phyloP scores from a whole-genome alignment of 2,888 invertebrate genomes.

The Chloroclystis v-ata region DNA sequence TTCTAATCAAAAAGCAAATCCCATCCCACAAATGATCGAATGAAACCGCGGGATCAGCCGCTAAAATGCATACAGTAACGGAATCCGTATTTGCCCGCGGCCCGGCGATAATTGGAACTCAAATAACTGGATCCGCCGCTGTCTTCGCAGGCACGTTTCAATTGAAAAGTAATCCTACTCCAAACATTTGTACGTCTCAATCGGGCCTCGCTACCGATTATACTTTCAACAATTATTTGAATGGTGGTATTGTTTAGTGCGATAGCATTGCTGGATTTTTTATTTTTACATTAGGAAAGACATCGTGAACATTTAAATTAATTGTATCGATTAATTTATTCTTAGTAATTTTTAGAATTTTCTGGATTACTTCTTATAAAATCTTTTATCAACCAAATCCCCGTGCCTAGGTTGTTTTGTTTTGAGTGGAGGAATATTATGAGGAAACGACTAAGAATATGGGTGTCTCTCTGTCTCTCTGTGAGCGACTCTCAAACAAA shows the following conservation, averaged over 20 bases:
- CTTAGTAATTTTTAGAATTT: too few species aligned
- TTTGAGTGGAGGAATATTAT: too few species aligned
- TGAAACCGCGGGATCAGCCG: conserved; percentile 31
- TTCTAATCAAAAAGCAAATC: too few species aligned
- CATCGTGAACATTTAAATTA: too few species aligned
- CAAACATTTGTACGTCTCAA: conserved; percentile 75
- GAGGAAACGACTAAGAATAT: too few species aligned
- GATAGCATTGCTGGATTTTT: conserved; percentile 2
- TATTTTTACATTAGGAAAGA: too few species aligned
- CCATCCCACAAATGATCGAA: conserved; percentile 20
- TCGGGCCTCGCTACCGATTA: conserved; percentile 44
- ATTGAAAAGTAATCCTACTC: conserved; percentile 71
- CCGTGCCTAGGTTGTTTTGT: too few species aligned
- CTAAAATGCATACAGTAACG: conserved; percentile 67
- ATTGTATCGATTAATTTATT: too few species aligned
- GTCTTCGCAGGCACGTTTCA: conserved; percentile 75
- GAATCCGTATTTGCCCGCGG: conserved; percentile 64
- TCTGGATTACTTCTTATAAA: too few species aligned
- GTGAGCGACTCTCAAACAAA: too few species aligned
- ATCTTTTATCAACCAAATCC: too few species aligned
- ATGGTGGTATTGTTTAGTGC: background rate
- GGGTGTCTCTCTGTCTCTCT: too few species aligned
- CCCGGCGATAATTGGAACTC: conserved; percentile 71
- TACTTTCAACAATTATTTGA: conserved; percentile 21
- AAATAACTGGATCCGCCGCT: conserved; percentile 64